phyloP scores from a whole-genome alignment of 2,797 vertebrate genomes.

The Podargus strigoides region DNA sequence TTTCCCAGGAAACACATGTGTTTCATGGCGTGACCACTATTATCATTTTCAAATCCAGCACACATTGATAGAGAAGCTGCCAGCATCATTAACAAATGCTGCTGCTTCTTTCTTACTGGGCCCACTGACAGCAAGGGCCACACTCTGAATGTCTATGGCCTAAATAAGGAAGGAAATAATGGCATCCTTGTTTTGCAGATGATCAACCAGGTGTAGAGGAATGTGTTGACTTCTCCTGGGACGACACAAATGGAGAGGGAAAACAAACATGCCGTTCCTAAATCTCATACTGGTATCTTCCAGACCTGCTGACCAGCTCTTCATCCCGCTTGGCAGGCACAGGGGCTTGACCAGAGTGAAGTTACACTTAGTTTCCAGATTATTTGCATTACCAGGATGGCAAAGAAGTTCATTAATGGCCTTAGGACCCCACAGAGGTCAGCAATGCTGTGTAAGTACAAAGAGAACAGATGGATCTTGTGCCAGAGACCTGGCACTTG shows the following conservation, averaged over 20 bases:
- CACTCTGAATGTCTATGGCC: background rate
- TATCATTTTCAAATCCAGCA: background rate
- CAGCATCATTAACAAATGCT: background rate
- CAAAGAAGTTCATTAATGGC: background rate
- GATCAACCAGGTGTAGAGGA: background rate
- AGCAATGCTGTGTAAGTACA: background rate
- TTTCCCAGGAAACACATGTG: too few relatives aligned
- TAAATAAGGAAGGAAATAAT: background rate
- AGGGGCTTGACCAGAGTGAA: background rate
- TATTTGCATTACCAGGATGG: background rate
- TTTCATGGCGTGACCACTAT: background rate
- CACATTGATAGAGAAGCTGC: background rate
- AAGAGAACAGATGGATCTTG: background rate
- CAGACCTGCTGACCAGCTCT: background rate
- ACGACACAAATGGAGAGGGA: background rate
- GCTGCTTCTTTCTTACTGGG: background rate
- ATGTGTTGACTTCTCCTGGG: background rate
- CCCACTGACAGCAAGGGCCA: background rate
- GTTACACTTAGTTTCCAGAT: background rate
- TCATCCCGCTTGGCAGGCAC: background rate
- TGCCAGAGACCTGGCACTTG: background rate
- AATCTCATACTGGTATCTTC: background rate
- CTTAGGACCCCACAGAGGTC: background rate
- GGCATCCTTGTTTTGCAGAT: background rate
- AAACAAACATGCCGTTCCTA: background rate